Conservation (phyloP, 30 jellyfish, hydroid and myxozoan species). For the Sanderia malayensis region DNA sequence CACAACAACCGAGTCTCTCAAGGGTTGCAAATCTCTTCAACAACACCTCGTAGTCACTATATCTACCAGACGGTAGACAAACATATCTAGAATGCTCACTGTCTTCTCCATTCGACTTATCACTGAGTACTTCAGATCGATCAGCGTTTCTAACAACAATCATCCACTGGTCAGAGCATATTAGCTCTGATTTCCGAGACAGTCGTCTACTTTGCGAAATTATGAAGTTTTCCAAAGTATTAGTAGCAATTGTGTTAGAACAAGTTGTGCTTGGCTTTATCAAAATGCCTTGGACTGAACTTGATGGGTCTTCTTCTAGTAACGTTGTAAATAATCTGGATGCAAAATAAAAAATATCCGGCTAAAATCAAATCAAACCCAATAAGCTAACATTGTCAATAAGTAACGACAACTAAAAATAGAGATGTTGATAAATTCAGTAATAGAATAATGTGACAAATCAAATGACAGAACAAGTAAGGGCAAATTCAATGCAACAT, state of each 20-base stretch:
- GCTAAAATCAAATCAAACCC: no score
- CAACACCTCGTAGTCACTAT: not conserved
- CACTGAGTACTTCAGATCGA: not conserved
- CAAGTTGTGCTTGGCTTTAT: slow-evolving; percentile 1
- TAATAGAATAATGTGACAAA: no score
- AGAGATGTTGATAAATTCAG: no score
- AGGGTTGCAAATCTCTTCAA: slow-evolving; percentile 11
- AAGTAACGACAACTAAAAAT: no score
- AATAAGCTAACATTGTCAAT: no score
- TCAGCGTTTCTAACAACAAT: not conserved
- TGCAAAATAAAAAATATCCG: no score
- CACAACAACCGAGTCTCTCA: slow-evolving; percentile 19
- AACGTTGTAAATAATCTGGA: slow-evolving; percentile 41
- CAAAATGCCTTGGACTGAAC: slow-evolving; percentile 25
- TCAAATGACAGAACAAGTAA: no score
- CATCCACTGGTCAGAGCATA: not conserved
- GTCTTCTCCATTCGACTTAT: not conserved
- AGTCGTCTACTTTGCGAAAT: not conserved
- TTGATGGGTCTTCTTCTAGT: slow-evolving; percentile 15
- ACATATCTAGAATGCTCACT: slow-evolving; percentile 3
- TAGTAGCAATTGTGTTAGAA: not conserved
- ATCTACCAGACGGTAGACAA: slow-evolving; percentile 34
- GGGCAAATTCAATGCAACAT: no score
- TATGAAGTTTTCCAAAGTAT: not conserved
- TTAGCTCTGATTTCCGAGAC: not conserved